Evolutionary conservation across 2,113 vertebrate species (phyloP).

Genomic region (Tetrao urogallus): DNA sequence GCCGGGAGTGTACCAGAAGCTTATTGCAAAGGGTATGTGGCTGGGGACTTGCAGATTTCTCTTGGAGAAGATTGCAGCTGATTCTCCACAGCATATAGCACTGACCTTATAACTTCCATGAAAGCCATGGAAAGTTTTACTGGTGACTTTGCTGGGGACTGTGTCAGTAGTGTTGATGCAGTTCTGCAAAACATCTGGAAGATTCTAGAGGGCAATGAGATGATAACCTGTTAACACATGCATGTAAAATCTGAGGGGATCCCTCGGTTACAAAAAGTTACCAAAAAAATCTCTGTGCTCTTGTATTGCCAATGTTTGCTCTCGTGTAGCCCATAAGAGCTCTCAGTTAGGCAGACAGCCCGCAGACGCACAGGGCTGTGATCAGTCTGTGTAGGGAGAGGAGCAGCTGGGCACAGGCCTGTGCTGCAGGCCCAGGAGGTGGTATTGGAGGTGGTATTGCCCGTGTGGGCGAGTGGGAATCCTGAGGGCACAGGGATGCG

Average conservation of each 20-base stretch:
- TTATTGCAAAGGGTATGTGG: neutral
- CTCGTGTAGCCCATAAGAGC: neutral
- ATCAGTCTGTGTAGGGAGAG: rapidly evolving
- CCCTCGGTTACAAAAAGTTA: no score
- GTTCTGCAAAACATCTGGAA: neutral
- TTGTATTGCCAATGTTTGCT: neutral
- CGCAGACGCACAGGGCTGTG: neutral
- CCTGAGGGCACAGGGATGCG: rapidly evolving
- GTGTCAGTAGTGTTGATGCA: neutral
- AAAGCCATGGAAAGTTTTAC: neutral
- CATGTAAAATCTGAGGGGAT: neutral
- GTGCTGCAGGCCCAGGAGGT: neutral
- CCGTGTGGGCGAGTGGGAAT: neutral
- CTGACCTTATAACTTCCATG: neutral
- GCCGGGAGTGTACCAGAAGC: neutral
- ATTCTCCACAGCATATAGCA: rapidly evolving
- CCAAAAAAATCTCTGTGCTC: neutral
- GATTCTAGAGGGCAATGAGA: neutral
- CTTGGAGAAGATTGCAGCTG: neutral
- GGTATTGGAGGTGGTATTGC: neutral
- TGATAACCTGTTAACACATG: rapidly evolving
- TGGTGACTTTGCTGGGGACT: neutral
- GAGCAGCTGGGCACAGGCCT: neutral
- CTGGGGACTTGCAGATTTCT: neutral
- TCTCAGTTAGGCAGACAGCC: neutral